Base-by-base conservation (phyloP, 1,140 invertebrate species). In the Drosophila sproati region DNA sequence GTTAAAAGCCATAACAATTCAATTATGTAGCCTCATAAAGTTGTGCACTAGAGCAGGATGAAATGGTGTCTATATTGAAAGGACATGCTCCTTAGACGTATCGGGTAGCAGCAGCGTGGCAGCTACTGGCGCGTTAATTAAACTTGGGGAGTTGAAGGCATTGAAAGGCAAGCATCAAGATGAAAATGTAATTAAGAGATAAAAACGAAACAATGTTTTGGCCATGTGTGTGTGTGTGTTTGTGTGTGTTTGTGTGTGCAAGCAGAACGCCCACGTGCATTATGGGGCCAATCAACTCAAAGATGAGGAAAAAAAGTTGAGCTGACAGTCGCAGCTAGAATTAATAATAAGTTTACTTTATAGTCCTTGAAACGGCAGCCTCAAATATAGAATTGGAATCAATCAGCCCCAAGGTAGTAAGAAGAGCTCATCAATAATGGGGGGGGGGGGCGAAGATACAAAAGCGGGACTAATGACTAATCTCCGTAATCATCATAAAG, bases 151-250 rank as follows among this genome's bases (percentile, higher is more conserved):
- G 52, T 59, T 69, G 72, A 76, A 59, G 72, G 76, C 81, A 73
- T 72, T 77, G 73, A 77, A 77, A 77, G 57, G 47, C 59, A 45
- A 77, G 45, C 70, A 59, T 34, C 54, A 47, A 67, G 83, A 82
- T 88, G 83, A 78, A 83, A 82, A 88, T 80, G 85, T 88, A 87
- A 87, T 87, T 87, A 87, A 87, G 80, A 83, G 83, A 87, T 87
- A 89, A 83, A 88, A 74, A 52, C 41, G 77, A 74, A 88, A 88
- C 83, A 83, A 87, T 80, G 68, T 59, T 34, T 5, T 28, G 4
- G n/a, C 20, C 61, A 2, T 63, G 28, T 61, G 20, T 45, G 32
- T 57, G 50, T 28, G 10, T 35, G 31, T 29, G 50, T 28, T 7
- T 35, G 31, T 29, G n/a, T 56, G 31, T 56, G 37, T 29, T 20